Evolutionary conservation across 2,888 invertebrate genomes (phyloP).

Genomic region (Pasiphila rectangulata): DNA sequence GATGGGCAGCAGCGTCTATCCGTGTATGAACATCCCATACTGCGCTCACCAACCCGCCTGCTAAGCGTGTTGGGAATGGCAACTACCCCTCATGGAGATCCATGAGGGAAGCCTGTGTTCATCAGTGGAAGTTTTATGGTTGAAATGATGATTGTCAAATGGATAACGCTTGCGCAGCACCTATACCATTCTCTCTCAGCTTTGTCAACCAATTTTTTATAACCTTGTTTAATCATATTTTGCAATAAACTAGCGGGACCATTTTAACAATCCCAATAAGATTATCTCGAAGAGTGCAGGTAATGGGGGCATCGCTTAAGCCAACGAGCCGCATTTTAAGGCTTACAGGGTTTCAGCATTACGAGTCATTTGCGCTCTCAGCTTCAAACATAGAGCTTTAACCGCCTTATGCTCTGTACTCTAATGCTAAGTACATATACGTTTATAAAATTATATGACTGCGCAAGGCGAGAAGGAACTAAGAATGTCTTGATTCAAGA

Average conservation of each 20-base stretch:
- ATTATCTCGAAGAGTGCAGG: slow-evolving; percentile 46
- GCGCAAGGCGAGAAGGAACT: neutral
- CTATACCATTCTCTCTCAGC: no score
- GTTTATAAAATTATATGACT: slow-evolving; percentile 3
- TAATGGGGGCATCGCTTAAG: slow-evolving; percentile 64
- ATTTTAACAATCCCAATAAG: slow-evolving; percentile 28
- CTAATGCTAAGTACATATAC: neutral
- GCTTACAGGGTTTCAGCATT: slow-evolving; percentile 41
- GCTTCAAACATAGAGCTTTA: slow-evolving; percentile 12
- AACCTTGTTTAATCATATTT: neutral
- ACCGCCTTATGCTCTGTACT: slow-evolving; percentile 6
- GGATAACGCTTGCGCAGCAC: no score
- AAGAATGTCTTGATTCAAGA: neutral
- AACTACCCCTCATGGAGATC: no score
- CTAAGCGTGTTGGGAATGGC: no score
- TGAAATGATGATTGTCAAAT: no score
- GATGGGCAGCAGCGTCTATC: no score
- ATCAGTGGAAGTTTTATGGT: no score
- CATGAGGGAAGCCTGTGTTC: no score
- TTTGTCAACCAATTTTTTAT: no score
- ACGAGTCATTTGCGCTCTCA: slow-evolving; percentile 24
- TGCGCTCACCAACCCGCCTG: no score
- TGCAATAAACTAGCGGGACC: slow-evolving; percentile 2
- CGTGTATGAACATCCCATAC: no score
- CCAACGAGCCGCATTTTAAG: slow-evolving; percentile 56